Evolutionary conservation across 2,888 invertebrate species (phyloP), one percentile per base, ranked within the genome.

Genomic region (Escarpia spicata): DNA sequence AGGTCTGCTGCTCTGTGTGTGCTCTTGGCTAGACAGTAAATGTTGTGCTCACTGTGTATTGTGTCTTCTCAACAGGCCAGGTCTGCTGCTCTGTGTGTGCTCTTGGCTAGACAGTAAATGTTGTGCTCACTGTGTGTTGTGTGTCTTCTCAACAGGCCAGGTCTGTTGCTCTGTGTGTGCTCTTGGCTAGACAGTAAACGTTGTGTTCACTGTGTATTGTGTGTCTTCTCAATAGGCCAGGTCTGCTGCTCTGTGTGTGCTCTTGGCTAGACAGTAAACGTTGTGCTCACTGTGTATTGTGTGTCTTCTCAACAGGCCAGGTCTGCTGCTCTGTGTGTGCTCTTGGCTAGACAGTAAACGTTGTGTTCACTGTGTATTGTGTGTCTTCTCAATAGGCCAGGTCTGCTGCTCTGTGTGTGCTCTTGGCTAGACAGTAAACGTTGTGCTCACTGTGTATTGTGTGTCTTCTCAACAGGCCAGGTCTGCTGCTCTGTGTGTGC

Each of bases 51-150:
- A 52, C 3, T 52, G 37, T 37, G 1, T 37, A 37, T 45, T n/a
- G n/a, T n/a, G n/a, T n/a, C n/a, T n/a, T n/a, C n/a, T n/a, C n/a
- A n/a, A n/a, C n/a, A n/a, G n/a, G n/a, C n/a, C n/a, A n/a, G n/a
- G n/a, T n/a, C n/a, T 19, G 99, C 99, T 93, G 99, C 99, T 9
- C 99, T 99, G 0, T 99, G 99, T 97, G 99, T 99, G 93, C 97
- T 99, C 93, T 99, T 99, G 19, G 60, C 60, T 60, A 60, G 60
- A 6, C 60, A 60, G 19, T 52, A 52, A 52, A 52, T 12, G 12
- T 75, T 19, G 26, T 26, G 75, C 75, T 75, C 26, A 75, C 19
- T 75, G n/a, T n/a, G n/a, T n/a, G n/a, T 45, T 91, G 89, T 90
- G 19, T 3, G 43, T 91, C 31, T 90, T 58, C 95, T 96, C n/a